Evolutionary conservation across 1,140 invertebrate genomes (phyloP).

Genomic region (Tetragonula clypearis): DNA sequence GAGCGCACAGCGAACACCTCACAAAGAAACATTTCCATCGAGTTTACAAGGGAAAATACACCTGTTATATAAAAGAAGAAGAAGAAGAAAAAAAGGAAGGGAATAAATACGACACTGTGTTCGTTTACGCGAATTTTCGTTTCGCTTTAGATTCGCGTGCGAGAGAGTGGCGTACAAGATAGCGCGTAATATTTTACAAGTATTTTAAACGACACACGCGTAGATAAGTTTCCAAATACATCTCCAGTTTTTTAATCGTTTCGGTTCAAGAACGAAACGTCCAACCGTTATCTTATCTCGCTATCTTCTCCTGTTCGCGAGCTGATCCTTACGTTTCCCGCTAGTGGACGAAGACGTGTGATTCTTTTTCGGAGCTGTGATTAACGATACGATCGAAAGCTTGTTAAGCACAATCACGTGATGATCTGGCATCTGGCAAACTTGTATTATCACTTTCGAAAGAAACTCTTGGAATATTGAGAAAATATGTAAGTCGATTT

Average conservation of each 20-base stretch:
- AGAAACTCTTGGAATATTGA: not conserved
- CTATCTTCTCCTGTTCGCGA: constrained; percentile 26
- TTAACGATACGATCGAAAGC: not conserved
- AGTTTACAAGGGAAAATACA: not conserved
- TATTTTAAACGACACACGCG: constrained; percentile 15
- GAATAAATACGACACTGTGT: not conserved
- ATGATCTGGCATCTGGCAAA: not conserved
- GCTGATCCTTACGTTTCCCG: not conserved
- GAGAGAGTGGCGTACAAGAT: not conserved
- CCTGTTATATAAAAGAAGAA: not conserved
- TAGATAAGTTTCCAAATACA: not conserved
- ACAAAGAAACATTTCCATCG: not conserved
- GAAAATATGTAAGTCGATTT: not conserved
- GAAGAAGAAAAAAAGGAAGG: too few relatives aligned
- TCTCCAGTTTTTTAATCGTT: constrained; percentile 11
- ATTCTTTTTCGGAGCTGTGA: constrained; percentile 8
- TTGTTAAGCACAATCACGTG: constrained; percentile 15
- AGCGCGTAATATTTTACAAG: constrained; percentile 22
- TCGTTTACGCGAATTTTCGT: constrained; percentile 8
- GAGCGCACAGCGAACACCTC: constrained; percentile 9
- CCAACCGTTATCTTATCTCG: not conserved
- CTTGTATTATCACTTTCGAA: too few relatives aligned
- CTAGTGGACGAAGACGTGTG: not conserved
- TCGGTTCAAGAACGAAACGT: not conserved
- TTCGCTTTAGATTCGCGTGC: constrained; percentile 2